Evolutionary conservation across 2,797 vertebrate species (phyloP), one percentile per base, ranked within the genome.

Genomic region (Pempheris klunzingeri): DNA sequence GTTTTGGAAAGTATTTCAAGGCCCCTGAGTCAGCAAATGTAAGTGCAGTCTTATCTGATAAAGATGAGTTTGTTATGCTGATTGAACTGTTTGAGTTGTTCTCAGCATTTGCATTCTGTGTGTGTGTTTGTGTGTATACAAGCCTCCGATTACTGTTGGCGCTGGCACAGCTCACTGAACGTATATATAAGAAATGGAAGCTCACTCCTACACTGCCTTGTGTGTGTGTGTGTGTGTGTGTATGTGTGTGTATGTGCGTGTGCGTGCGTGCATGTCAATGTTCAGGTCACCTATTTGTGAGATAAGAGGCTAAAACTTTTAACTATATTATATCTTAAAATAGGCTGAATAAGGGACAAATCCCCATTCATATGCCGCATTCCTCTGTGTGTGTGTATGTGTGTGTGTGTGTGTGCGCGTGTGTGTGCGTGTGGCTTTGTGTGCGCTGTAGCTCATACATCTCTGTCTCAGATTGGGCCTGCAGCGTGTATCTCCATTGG

Each of bases 401-500:
- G 54, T 57, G 66, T 54, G 41, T 22, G 55, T 46, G 52, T 67
- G 63, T 44, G 62, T 34, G 68, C 34, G 60, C 34, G 30, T 44
- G 81, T 62, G 41, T 59, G 54, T 28, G 44, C 49, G 75, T 44
- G 61, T 30, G 64, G n/a, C 20, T 49, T 53, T 47, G 60, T 17
- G 22, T 43, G 1, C 39, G 71, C 38, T 32, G 38, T 22, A 86
- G 69, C 86, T 87, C 84, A 81, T 92, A 83, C 73, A 90, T 92
- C 90, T 91, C 49, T 92, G 92, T 92, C 87, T 86, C 71, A 72
- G 64, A 81, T 72, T 76, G 63, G 73, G 43, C 59, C 68, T 80
- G 82, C 79, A 71, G 80, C 80, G 80, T 84, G 77, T 44, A 44
- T 81, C 81, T 91, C 92, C 81, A 22, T 20, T 79, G 90, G 90